Percentiles rank a stretch among this genome's conserved stretches.
These are phyloP conservation scores for Serranochromis macrocephalus DNA, from an alignment of 2,113 vertebrate genomes.

Conservation along the genomic window DNA sequence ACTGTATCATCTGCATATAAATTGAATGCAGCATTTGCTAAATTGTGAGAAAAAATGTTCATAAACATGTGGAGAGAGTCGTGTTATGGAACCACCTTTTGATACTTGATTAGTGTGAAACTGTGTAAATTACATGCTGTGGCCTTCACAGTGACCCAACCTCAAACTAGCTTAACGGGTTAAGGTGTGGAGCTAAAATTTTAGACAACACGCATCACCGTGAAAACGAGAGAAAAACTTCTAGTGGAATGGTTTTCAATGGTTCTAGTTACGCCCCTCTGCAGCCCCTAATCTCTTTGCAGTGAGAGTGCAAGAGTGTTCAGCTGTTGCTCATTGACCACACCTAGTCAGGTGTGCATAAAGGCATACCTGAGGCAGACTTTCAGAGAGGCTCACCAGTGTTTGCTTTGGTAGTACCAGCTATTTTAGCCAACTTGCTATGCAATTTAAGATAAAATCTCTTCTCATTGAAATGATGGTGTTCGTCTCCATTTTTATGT, in stretches of 20 bases:
- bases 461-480: not conserved
- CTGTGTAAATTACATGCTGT: not conserved
- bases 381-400: not conserved
- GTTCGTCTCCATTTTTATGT: not conserved
- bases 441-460: not conserved
- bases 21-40: not conserved
- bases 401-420: not conserved
- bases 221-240: not conserved
- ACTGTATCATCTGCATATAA: not conserved
- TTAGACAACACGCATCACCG: rapidly evolving
- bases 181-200: not conserved
- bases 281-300: not conserved
- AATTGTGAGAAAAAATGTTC: not conserved
- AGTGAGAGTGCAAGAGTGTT: not conserved
- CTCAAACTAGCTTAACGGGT: not conserved
- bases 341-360: not conserved
- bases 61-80: not conserved
- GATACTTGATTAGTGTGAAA: not conserved
- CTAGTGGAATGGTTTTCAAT: not conserved
- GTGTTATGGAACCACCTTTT: not conserved
- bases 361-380: not conserved
- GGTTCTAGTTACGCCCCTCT: not conserved
- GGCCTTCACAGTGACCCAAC: not conserved
- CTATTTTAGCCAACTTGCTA: not conserved
- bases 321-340: not conserved